Percentiles rank a stretch among this genome's conserved stretches.
phyloP scores from a whole-genome alignment of 2,113 vertebrate genomes.

The Chaetodon trifascialis region DNA sequence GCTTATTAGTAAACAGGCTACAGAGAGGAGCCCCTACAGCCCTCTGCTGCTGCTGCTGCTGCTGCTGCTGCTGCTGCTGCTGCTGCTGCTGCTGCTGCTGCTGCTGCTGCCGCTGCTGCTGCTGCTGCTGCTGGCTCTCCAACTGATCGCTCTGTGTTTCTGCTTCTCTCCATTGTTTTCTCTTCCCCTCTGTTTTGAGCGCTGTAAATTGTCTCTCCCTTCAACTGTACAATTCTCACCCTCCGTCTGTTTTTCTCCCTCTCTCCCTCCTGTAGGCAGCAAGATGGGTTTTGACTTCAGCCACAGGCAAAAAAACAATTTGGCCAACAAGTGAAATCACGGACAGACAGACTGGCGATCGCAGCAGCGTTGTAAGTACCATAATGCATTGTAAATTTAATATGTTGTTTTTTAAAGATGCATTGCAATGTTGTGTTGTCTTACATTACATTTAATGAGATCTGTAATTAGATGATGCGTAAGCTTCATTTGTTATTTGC shows the following conservation, averaged over 20 bases:
- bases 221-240: slow-evolving; percentile 15
- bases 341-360: slow-evolving; percentile 49
- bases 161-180: slow-evolving; percentile 29
- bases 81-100: neutral
- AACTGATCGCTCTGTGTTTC: slow-evolving; percentile 22
- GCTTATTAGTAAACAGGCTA: slow-evolving; percentile 75
- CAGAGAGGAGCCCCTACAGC: slow-evolving; percentile 55
- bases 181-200: neutral
- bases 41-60: slow-evolving; percentile 40
- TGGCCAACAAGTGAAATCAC: slow-evolving; percentile 51
- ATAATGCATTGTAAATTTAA: slow-evolving; percentile 42
- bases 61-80: slow-evolving; percentile 8
- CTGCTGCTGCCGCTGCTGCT: no score
- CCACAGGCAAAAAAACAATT: slow-evolving; percentile 42
- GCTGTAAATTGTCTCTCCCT: slow-evolving; percentile 13
- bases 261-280: slow-evolving; percentile 38
- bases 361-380: slow-evolving; percentile 63
- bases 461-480: slow-evolving; percentile 37
- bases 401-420: slow-evolving; percentile 37
- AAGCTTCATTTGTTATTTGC: slow-evolving; percentile 39
- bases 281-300: slow-evolving; percentile 20
- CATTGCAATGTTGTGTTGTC: slow-evolving; percentile 29
- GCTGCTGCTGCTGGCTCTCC: slow-evolving; percentile 30
- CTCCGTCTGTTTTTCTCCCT: neutral
- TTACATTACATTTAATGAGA: slow-evolving; percentile 52